Base-by-base conservation (phyloP, 2,888 invertebrate species). In the Vesta saturnalis region DNA sequence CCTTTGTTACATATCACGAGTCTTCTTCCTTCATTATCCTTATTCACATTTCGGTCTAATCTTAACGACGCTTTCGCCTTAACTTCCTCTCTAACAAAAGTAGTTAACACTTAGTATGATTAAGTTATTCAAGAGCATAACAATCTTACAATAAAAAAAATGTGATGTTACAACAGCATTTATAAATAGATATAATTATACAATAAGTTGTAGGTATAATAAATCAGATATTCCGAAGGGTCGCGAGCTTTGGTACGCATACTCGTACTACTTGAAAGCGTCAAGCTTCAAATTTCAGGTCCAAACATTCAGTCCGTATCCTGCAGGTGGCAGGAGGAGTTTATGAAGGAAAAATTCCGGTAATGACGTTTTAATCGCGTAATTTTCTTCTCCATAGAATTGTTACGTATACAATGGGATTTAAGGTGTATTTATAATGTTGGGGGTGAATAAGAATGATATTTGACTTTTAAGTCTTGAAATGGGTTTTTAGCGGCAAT, bases 181-280 rank as follows among this genome's bases (percentile, higher is more conserved):
- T 8, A 47, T 47, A 21, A 52, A 52, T 67, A 74, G 70, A 70
- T 70, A 74, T 73, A 74, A 70, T 72, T 74, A 70, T 67, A 65
- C 70, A 66, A 69, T 69, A 64, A 72, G n/a, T n/a, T 73, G 70
- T 71, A 65, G n/a, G 70, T 59, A 59, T 56, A 62, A 70, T 69
- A 72, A 72, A 71, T 69, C 71, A 70, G 60, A 12, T 54, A 49
- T 15, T 8, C 62, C 61, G 65, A 65, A 63, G 16, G 15, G 14
- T 72, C 76, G 76, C 56, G 56, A 12, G 57, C 30, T 35, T 52
- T 73, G 74, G 76, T 63, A 22, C 57, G 39, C 60, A 54, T 57
- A 54, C 59, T 70, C 75, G 72, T 58, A 60, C 49, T 69, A 67
- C 63, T 70, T 69, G 74, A 73, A 74, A 74, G 73, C 72, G 73